Evolutionary conservation across 2,888 invertebrate species (phyloP).

Genomic region (Germaria angustata): DNA sequence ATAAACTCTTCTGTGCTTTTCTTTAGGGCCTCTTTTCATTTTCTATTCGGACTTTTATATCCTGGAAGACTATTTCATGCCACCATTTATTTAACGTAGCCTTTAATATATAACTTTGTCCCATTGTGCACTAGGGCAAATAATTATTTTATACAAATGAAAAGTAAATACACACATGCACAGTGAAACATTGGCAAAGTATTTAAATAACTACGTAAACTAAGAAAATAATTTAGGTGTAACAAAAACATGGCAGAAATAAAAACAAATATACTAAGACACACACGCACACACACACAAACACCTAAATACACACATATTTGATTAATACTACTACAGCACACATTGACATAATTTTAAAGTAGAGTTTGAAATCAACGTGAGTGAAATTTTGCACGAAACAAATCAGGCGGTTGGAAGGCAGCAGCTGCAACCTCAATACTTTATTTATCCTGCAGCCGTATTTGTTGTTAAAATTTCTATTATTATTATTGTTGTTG

Average conservation of each 20-base stretch:
- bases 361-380: constrained; percentile 31
- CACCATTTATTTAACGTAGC: no score
- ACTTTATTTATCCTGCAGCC: constrained; percentile 52
- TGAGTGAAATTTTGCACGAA: constrained; percentile 16
- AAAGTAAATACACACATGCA: not conserved
- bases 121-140: not conserved
- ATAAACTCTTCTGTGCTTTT: no score
- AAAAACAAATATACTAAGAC: not conserved
- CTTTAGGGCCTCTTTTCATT: no score
- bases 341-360: constrained; percentile 7
- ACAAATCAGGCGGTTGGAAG: constrained; percentile 10
- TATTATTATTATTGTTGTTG: not conserved
- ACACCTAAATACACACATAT: not conserved
- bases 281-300: not conserved
- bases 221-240: constrained; percentile 10
- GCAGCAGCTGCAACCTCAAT: constrained; percentile 63
- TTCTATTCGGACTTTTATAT: no score
- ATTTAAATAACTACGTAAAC: not conserved
- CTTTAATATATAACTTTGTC: no score
- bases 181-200: not conserved
- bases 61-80: no score
- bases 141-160: not conserved
- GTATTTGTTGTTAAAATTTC: constrained; percentile 33
- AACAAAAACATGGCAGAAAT: not conserved
- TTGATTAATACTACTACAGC: not conserved